Evolutionary conservation across 2,888 invertebrate species (phyloP), one percentile per base, ranked within the genome.

Genomic region (Polydrusus cervinus): DNA sequence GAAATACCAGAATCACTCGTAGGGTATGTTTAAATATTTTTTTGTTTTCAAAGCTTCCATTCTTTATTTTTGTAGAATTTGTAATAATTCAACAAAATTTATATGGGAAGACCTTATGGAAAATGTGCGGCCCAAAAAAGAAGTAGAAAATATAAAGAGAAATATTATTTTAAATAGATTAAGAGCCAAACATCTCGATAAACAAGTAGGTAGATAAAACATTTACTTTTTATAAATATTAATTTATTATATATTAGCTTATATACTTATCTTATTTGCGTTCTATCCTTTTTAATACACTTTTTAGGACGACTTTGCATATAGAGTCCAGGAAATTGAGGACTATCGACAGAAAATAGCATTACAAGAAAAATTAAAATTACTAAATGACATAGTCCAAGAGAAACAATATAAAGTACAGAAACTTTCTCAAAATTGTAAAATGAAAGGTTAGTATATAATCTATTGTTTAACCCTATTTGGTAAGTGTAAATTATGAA

Each of bases 51-150:
- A 47, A 47, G 14, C 13, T 6, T 34, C 0, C 30, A 53, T 16
- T 8, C 1, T 62, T 25, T 40, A 16, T 38, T 43, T 43, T 64
- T n/a, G n/a, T 68, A 82, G 80, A 43, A 78, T 81, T 66, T 79
- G 77, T 57, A 81, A 80, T 72, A 76, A 78, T 38, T 79, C 79
- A 14, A 82, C 80, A 16, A 76, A 76, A 38, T 80, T 80, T 64
- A 72, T 82, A 51, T 82, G 82, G 82, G 79, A 81, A 62, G 79
- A 82, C 40, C 34, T 82, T 16, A 78, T 79, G 61, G 61, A 80
- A 51, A 81, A 79, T 67, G 73, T 76, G 13, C 75, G 65, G 60
- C 78, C 79, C 1, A 80, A 78, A 66, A 72, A 77, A 69, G 79
- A 81, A 71, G 80, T 79, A 5, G 75, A 77, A 16, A 53, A 73